A percentile compares a stretch with the other conserved stretches of the same genome.
phyloP scores from a whole-genome alignment of 2,797 vertebrate species.

The Trichosurus vulpecula region DNA sequence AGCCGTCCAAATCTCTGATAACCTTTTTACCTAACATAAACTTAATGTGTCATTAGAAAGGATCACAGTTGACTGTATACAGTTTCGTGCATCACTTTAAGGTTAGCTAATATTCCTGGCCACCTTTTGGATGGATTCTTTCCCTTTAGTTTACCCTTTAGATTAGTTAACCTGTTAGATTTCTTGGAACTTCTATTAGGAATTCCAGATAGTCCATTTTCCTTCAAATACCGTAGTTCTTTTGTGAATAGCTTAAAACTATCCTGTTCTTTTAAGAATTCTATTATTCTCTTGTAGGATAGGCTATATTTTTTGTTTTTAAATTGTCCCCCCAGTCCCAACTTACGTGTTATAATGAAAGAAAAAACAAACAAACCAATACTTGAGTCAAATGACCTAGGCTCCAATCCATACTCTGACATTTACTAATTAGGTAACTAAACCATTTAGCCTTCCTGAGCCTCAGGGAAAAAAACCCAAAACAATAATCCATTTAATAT shows the following conservation, averaged over 20 bases:
- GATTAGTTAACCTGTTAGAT: background rate
- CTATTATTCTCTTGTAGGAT: background rate
- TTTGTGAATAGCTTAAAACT: background rate
- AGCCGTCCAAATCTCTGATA: background rate
- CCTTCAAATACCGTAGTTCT: background rate
- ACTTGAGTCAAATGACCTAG: background rate
- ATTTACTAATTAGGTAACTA: background rate
- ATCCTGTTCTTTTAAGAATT: background rate
- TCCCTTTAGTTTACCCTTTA: background rate
- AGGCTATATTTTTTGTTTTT: background rate
- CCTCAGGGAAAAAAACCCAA: background rate
- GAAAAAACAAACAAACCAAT: background rate
- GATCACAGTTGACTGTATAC: background rate
- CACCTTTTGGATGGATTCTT: background rate
- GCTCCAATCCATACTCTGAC: background rate
- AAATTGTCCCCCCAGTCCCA: background rate
- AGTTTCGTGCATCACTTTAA: background rate
- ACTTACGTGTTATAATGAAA: background rate
- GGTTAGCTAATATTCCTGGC: background rate
- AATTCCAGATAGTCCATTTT: background rate
- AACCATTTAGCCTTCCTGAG: background rate
- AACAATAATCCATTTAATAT: background rate
- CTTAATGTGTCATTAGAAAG: background rate
- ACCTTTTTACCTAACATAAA: background rate
- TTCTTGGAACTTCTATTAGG: background rate